A percentile compares a stretch with the other conserved stretches of the same genome.
Conservation (phyloP, 1,140 invertebrate genomes). For the Panagrolaimus sp. region DNA sequence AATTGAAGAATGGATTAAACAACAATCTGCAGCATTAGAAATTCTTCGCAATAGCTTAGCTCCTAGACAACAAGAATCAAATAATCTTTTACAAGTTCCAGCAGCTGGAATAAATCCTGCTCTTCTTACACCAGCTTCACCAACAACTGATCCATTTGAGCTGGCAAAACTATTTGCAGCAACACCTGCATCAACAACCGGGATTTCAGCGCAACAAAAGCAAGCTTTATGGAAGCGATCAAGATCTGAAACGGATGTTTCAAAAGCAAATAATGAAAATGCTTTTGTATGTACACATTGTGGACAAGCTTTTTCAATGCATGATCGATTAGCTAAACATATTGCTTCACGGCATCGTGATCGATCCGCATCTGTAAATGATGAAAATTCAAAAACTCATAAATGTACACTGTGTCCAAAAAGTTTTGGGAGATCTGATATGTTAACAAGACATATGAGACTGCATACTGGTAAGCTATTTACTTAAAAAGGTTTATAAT, state of each 20-base stretch:
- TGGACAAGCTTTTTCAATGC: conserved; percentile 72
- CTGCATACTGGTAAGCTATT: conserved; percentile 66
- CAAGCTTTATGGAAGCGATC: conserved; percentile 17
- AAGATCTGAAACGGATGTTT: conserved; percentile 21
- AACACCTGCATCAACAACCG: background rate
- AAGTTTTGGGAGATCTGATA: conserved; percentile 89
- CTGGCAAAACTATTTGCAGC: conserved; percentile 2
- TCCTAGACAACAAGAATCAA: conserved; percentile 38
- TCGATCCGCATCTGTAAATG: conserved; percentile 60
- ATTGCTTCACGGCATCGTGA: conserved; percentile 77
- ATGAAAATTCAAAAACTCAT: conserved; percentile 70
- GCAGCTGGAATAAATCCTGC: conserved; percentile 8
- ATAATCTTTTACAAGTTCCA: conserved; percentile 38
- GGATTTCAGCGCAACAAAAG: conserved; percentile 17
- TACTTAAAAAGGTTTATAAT: too few relatives aligned
- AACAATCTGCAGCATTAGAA: conserved; percentile 40
- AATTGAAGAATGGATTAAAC: conserved; percentile 45
- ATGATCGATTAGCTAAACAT: conserved; percentile 89
- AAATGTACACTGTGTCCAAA: conserved; percentile 75
- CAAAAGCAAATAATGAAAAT: conserved; percentile 29
- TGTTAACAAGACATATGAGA: conserved; percentile 71
- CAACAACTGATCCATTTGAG: background rate
- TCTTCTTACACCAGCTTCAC: background rate
- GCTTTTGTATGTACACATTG: conserved; percentile 45
- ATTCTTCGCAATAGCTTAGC: conserved; percentile 33